phyloP scores from a whole-genome alignment of 2,888 invertebrate species.

The Abrostola tripartita region DNA sequence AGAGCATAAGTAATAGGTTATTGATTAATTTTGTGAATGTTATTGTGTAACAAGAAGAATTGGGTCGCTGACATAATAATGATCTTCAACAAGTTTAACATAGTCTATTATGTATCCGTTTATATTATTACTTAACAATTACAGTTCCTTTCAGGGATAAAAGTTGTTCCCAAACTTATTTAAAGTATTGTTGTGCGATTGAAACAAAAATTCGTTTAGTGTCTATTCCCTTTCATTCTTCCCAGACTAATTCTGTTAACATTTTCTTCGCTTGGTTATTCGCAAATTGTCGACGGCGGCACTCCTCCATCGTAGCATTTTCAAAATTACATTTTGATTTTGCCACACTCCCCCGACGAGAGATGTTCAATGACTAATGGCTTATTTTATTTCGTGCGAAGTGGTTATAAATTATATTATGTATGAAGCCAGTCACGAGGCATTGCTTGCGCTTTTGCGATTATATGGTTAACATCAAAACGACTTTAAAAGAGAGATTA shows the following conservation, averaged over 20 bases:
- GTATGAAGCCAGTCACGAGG: slow-evolving; percentile 26
- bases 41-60: too few species aligned
- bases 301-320: slow-evolving; percentile 57
- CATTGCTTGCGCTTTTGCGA: slow-evolving; percentile 25
- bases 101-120: too few species aligned
- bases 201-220: too few species aligned
- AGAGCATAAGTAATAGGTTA: too few species aligned
- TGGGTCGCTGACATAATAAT: too few species aligned
- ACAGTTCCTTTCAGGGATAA: too few species aligned
- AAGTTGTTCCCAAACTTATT: too few species aligned
- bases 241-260: slow-evolving; percentile 63
- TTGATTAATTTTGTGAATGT: too few species aligned
- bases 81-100: too few species aligned
- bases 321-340: slow-evolving; percentile 72
- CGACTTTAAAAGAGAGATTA: slow-evolving; percentile 49
- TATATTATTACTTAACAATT: too few species aligned
- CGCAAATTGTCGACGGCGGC: slow-evolving; percentile 64
- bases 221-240: slow-evolving; percentile 25
- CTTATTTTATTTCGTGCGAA: slow-evolving; percentile 65
- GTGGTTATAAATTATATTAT: slow-evolving; percentile 60
- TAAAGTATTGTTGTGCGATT: too few species aligned
- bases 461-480: slow-evolving; percentile 31
- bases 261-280: slow-evolving; percentile 58
- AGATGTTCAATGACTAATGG: slow-evolving; percentile 67
- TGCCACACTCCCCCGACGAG: slow-evolving; percentile 51